Base-by-base conservation (phyloP, 64 coral and sea anemone species). In the Dendrophyllia cribrosa region DNA sequence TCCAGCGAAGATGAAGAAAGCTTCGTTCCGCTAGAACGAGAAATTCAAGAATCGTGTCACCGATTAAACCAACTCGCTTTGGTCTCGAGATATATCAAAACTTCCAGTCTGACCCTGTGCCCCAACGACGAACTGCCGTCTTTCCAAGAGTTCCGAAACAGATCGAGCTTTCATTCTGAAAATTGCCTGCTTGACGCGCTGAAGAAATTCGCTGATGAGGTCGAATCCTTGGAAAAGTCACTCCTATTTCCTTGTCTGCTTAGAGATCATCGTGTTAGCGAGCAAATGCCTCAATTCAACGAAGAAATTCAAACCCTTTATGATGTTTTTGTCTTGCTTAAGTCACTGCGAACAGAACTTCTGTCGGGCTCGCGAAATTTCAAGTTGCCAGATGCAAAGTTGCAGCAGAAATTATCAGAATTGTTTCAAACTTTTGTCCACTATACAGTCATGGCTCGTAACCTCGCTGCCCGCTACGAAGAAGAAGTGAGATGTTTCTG, bases 11-110 rank as follows among this genome's bases (percentile, higher is more conserved):
- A 84, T 16, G 80, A 84, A 67, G 60, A 64, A 13, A 84, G 63
- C 43, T 13, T 10, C 49, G 62, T 84, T 51, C 80, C 80, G 3
- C 43, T 84, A 4, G 80, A 84, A 21, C 26, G 62, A 6, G 80
- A 84, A 65, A 84, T 84, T 14, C 80, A 68, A 67, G 80, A 84
- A 21, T 84, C 80, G 11, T 84, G 80, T 48, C 80, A 67, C n/a
- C 80, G 80, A 0, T 67, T 84, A 68, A 84, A 84, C 44, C 80
- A 84, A 61, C 80, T 84, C n/a, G 62, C 80, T 24, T 84, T 84
- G 45, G 19, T 84, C 1, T 62, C 80, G 4, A 67, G 80, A 7
- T 84, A 84, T 61, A 84, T 84, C 62, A 84, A 67, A 63, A 68
- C 59, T 24, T 66, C 80, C 44, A 51, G 62, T 9, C 80, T 67